Evolutionary conservation across 2,797 vertebrate species (phyloP).

Genomic region (Pelobates cultripes): DNA sequence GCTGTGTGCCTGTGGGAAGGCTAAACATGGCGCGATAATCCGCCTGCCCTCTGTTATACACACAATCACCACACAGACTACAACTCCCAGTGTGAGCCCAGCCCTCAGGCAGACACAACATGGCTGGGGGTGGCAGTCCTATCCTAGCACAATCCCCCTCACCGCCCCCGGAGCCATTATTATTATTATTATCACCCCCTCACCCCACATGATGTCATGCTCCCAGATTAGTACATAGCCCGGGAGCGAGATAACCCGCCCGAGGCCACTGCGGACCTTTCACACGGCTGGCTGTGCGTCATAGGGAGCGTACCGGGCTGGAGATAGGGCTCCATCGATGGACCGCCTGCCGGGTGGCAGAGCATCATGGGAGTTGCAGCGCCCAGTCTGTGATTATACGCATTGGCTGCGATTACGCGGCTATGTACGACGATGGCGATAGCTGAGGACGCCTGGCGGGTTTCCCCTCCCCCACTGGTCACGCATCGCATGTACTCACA

Average conservation of each 20-base stretch:
- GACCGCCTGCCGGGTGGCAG: too few relatives aligned
- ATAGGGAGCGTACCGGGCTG: not conserved
- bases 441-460: not conserved
- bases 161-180: too few relatives aligned
- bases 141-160: too few relatives aligned
- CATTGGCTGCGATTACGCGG: too few relatives aligned
- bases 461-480: conserved; percentile 8
- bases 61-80: too few relatives aligned
- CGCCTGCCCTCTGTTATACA: not conserved
- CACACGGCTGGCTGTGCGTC: not conserved
- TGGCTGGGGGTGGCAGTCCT: too few relatives aligned
- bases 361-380: too few relatives aligned
- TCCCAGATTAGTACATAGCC: not conserved
- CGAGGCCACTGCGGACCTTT: not conserved
- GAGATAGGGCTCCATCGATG: too few relatives aligned
- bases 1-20: conserved; percentile 3
- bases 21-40: not conserved
- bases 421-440: not conserved
- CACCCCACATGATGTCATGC: not conserved
- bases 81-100: too few relatives aligned
- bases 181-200: too few relatives aligned
- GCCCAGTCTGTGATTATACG: too few relatives aligned
- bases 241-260: not conserved
- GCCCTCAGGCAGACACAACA: too few relatives aligned
- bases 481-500: not conserved